phyloP scores from a whole-genome alignment of 2,797 vertebrate species.

The Crossoptilon crossoptilon region DNA sequence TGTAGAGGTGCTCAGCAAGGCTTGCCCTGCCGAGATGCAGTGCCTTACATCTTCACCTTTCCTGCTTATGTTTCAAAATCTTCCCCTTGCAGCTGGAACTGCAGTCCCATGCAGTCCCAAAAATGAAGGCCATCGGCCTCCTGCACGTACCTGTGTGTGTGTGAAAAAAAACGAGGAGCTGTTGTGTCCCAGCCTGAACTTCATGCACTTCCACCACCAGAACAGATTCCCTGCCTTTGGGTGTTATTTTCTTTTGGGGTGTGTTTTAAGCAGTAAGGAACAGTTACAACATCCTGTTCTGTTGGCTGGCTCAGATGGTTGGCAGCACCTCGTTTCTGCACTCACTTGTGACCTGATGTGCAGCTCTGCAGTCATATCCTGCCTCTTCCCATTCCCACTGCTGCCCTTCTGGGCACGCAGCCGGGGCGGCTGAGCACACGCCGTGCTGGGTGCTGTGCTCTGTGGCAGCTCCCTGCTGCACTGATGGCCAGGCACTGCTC shows the following conservation, averaged over 20 bases:
- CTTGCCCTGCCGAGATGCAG: not conserved
- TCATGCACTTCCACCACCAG: not conserved
- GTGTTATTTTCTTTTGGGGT: not conserved
- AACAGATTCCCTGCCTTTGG: not conserved
- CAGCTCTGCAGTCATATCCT: rapidly evolving
- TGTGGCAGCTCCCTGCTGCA: rapidly evolving
- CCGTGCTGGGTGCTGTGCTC: not conserved
- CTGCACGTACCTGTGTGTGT: rapidly evolving
- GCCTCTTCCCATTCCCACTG: rapidly evolving
- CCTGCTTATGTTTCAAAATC: not conserved
- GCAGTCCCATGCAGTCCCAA: not conserved
- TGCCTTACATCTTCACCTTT: not conserved
- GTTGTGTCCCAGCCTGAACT: not conserved
- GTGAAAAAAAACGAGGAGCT: not conserved
- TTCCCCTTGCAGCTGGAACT: not conserved
- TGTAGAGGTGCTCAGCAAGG: not conserved
- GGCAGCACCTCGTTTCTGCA: conserved; percentile 6
- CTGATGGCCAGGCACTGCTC: not conserved
- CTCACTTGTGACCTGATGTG: not conserved
- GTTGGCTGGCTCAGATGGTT: not conserved
- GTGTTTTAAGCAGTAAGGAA: rapidly evolving
- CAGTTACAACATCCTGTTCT: not conserved
- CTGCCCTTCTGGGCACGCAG: rapidly evolving
- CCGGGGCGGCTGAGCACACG: rapidly evolving
- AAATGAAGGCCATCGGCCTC: not conserved